Evolutionary conservation across 2,113 vertebrate genomes (phyloP), one percentile per base, ranked within the genome.

Genomic region (Rostratula benghalensis): DNA sequence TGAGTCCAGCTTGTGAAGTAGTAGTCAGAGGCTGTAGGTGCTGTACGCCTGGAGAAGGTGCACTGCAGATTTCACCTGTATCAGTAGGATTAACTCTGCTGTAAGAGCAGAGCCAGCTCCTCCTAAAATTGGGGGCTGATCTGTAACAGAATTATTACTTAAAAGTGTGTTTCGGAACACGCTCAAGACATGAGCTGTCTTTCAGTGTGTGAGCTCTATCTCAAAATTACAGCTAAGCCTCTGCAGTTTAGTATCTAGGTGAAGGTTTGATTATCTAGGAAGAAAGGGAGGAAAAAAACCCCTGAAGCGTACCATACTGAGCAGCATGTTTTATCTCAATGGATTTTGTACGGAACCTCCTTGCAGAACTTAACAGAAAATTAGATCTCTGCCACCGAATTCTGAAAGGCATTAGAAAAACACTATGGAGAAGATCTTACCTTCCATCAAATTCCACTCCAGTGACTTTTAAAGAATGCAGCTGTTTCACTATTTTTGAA

Each of bases 311-410:
- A 41, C 3, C 2, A 22, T 78, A 53, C 83, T 90, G 73, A 95
- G 65, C 82, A 84, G 75, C 1, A 1, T 16, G 41, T n/a, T 94
- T 90, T 96, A 94, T 95, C 90, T 95, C 5, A 0, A 30, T 61
- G 53, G 83, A 87, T 93, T 96, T 89, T 87, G 59, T 92, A 94
- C 21, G 35, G 89, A 92, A 89, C 69, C 41, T 93, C 57, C 80
- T 86, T 76, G 53, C 81, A 83, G 77, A 96, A 96, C 74, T 96
- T 96, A 96, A 97, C 91, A 96, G 94, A 97, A 96, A 97, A 95
- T 97, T 84, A 94, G 77, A 97, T 96, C 94, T 94, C 70, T 94
- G 86, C 89, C 87, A 92, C 91, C 0, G 0, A 82, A 85, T 92
- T 93, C 89, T 93, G 96, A 68, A 84, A 91, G 76, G 83, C 70